phyloP scores from a whole-genome alignment of 1,140 invertebrate species.

The Plodia interpunctella region DNA sequence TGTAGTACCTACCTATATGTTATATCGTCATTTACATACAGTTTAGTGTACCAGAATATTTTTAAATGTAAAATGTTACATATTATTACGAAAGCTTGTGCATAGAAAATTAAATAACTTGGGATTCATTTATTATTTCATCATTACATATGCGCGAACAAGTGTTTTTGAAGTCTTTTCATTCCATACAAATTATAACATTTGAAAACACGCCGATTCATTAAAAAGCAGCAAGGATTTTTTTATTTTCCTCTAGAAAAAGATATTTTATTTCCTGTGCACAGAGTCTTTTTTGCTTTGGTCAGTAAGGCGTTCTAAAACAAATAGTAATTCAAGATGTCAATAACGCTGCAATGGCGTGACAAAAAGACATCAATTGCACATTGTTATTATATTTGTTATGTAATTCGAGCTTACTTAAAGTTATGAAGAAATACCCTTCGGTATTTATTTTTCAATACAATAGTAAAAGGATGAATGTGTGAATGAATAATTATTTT shows the following conservation, averaged over 20 bases:
- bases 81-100: too few species aligned
- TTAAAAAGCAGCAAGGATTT: neutral
- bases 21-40: too few species aligned
- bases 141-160: neutral
- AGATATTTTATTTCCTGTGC: neutral
- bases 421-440: too few species aligned
- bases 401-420: neutral
- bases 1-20: too few species aligned
- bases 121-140: neutral
- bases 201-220: neutral
- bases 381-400: conserved; percentile 4
- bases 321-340: neutral
- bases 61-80: too few species aligned
- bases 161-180: neutral
- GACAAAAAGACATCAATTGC: conserved; percentile 8
- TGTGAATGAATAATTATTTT: too few species aligned
- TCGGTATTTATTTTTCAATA: too few species aligned
- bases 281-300: neutral
- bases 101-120: too few species aligned
- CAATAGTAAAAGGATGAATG: too few species aligned
- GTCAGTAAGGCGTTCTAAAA: neutral
- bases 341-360: conserved; percentile 10
- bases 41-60: too few species aligned
- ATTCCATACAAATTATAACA: neutral
- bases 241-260: neutral